phyloP scores from a whole-genome alignment of 2,888 invertebrate species.

The Tetramorium bicarinatum region DNA sequence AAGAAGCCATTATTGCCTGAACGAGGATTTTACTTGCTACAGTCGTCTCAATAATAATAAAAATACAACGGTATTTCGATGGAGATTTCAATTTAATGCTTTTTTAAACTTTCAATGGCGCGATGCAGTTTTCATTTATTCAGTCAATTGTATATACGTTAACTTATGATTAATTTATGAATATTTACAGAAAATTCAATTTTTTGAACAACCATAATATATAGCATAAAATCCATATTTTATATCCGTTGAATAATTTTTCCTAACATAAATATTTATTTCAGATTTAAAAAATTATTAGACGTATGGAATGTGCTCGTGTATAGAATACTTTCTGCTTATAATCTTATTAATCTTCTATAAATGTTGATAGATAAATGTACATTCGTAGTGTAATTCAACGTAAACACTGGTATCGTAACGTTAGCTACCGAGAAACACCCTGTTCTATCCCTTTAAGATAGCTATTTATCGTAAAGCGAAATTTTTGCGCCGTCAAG shows the following conservation, averaged over 20 bases:
- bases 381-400: background rate
- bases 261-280: background rate
- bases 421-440: background rate
- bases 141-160: background rate
- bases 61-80: background rate
- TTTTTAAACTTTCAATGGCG: background rate
- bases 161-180: background rate
- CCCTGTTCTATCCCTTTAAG: constrained; percentile 29
- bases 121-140: background rate
- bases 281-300: constrained; percentile 1
- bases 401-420: background rate
- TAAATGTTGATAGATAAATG: background rate
- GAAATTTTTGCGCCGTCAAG: constrained; percentile 41
- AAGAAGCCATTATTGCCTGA: background rate
- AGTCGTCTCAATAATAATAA: background rate
- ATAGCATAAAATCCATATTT: background rate
- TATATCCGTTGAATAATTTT: background rate
- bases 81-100: background rate
- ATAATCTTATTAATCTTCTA: background rate
- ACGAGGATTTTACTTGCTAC: background rate
- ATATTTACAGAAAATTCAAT: background rate
- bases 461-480: constrained; percentile 41
- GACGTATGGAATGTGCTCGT: background rate
- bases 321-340: background rate
- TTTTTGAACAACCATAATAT: background rate